Base-by-base conservation (phyloP, 2,113 vertebrate species). In the Bubalus kerabau region DNA sequence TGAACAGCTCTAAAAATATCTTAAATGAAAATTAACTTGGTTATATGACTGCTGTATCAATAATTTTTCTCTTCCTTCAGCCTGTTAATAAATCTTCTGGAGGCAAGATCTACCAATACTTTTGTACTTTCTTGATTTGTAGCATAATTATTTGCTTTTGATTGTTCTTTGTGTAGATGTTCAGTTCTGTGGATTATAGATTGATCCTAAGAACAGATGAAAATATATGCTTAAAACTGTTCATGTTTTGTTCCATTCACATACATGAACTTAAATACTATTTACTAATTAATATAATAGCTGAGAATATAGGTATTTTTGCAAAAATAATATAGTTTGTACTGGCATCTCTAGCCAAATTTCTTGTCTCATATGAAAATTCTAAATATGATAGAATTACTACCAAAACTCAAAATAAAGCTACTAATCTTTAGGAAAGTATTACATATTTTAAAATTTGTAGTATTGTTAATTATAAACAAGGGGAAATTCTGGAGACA, bases 381-480 rank as follows among this genome's bases (percentile, higher is more conserved):
- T 93, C 59, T 83, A 93, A 16, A 60, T 21, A 60, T 82, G 36
- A 50, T 48, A 57, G 24, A 24, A 82, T 87, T 86, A 87, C 23
- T 56, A 88, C 16, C n/a, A 87, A 90, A 91, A 82, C 28, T 92
- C 85, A 94, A 94, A 90, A 74, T 82, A 81, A 94, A 56, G 48
- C 43, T 67, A 83, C 28, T 87, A 74, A 56, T 71, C 46, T 48
- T 86, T 83, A 71, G 71, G 76, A 87, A 95, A 71, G 28, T 67
- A 64, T 57, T 85, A 67, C 2, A 23, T 74, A 48, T 74, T 60
- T 67, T 40, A 30, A 62, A 90, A 40, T 90, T 52, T 87, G 9
- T 54, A 87, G 17, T 93, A 59, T 71, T 43, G 26, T 67, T 90
- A 56, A 57, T 24, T 87, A 24, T 23, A 74, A 81, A 67, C 52